Conservation (phyloP, 2,113 vertebrate species). For the Petrocephalus zakoni region DNA sequence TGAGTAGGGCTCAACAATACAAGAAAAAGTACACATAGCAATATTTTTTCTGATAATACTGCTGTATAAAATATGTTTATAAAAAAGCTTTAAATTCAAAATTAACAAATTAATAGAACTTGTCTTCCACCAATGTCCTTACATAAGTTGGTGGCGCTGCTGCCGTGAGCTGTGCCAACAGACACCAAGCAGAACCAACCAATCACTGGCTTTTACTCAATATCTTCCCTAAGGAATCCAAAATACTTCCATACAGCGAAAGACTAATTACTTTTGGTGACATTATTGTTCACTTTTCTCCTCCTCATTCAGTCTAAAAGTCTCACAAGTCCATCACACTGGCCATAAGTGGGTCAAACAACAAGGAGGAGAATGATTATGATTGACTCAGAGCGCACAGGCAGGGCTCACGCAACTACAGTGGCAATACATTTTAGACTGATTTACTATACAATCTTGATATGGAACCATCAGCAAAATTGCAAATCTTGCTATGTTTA, state of each 20-base stretch:
- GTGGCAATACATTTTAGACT: not conserved
- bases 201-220: not conserved
- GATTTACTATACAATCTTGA: not conserved
- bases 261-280: not conserved
- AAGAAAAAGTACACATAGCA: not conserved
- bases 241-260: not conserved
- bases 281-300: not conserved
- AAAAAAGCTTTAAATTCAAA: no score
- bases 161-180: not conserved
- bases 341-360: not conserved
- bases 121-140: no score
- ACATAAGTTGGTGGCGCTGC: no score
- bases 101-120: no score
- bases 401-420: not conserved
- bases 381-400: not conserved
- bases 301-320: not conserved
- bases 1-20: no score
- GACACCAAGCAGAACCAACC: not conserved
- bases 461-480: not conserved
- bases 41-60: not conserved
- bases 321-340: not conserved
- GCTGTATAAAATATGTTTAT: no score
- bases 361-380: not conserved
- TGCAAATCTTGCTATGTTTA: not conserved
- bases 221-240: not conserved